Evolutionary conservation across 2,797 vertebrate species (phyloP).

Genomic region (Gymnothorax javanicus): DNA sequence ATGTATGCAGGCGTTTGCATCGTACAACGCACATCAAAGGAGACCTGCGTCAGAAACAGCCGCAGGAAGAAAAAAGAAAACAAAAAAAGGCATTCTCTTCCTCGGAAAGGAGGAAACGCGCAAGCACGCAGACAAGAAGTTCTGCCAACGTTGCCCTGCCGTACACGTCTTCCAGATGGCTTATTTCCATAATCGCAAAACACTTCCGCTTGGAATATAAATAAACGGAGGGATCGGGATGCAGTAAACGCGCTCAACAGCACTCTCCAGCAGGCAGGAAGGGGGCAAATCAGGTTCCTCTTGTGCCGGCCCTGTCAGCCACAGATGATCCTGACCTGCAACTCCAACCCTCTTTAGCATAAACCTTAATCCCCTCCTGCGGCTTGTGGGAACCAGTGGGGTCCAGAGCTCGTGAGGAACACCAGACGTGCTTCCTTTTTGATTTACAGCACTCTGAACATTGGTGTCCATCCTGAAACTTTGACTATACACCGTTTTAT

Average conservation of each 20-base stretch:
- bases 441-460: slow-evolving; percentile 37
- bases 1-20: background rate
- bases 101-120: slow-evolving; percentile 31
- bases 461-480: slow-evolving; percentile 38
- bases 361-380: background rate
- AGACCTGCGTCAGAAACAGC: slow-evolving; percentile 27
- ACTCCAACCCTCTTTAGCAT: background rate
- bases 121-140: background rate
- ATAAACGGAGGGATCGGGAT: slow-evolving; percentile 4
- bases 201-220: background rate
- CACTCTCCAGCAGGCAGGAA: background rate
- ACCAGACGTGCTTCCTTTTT: slow-evolving; percentile 16
- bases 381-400: background rate
- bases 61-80: slow-evolving; percentile 39
- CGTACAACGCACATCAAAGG: slow-evolving; percentile 52
- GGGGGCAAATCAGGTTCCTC: background rate
- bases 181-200: slow-evolving; percentile 16
- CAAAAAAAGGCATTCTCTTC: slow-evolving; percentile 49
- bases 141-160: background rate
- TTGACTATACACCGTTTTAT: slow-evolving; percentile 16
- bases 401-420: slow-evolving; percentile 23
- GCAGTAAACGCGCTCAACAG: no score
- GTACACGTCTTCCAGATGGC: slow-evolving; percentile 10
- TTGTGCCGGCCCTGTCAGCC: background rate
- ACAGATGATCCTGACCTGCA: background rate